These are phyloP conservation scores for Serranus cabrilla DNA, from an alignment of 2,797 vertebrate genomes.

Conservation along the genomic window DNA sequence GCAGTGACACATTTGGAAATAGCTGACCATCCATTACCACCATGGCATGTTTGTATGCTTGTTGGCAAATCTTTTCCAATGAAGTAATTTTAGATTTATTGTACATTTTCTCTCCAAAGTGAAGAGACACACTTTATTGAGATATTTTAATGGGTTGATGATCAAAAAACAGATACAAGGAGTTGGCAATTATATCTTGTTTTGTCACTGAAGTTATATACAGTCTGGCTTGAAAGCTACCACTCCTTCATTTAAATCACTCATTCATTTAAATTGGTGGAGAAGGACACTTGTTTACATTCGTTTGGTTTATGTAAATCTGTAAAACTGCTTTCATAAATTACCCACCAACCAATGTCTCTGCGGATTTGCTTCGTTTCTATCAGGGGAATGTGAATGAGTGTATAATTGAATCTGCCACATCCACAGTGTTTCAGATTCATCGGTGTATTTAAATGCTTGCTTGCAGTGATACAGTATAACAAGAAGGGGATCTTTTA, in stretches of 20 bases:
- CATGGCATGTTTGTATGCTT: conserved; percentile 49
- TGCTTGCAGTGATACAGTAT: conserved; percentile 57
- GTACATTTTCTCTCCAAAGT: not conserved
- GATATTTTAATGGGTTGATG: conserved; percentile 21
- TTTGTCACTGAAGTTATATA: conserved; percentile 11
- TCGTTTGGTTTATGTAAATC: conserved; percentile 72
- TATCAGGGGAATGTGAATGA: conserved; percentile 62
- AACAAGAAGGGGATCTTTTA: conserved; percentile 63
- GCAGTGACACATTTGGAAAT: conserved; percentile 49
- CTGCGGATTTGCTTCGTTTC: conserved; percentile 61
- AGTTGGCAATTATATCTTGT: not conserved
- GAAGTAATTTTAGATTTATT: not conserved
- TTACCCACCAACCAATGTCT: conserved; percentile 56
- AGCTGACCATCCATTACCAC: conserved; percentile 43
- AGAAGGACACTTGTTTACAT: conserved; percentile 65
- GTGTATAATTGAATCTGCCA: conserved; percentile 70
- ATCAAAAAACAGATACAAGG: not conserved
- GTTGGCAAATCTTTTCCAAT: conserved; percentile 19
- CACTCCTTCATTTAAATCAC: conserved; percentile 37
- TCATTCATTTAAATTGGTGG: conserved; percentile 56
- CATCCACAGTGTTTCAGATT: conserved; percentile 69
- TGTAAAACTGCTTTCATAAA: conserved; percentile 62
- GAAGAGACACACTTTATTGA: not conserved
- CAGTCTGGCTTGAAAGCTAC: conserved; percentile 29
- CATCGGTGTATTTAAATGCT: conserved; percentile 68